These are phyloP conservation scores for Muricea muricata DNA, from an alignment of 92 coral and sea anemone species.

Conservation along the genomic window DNA sequence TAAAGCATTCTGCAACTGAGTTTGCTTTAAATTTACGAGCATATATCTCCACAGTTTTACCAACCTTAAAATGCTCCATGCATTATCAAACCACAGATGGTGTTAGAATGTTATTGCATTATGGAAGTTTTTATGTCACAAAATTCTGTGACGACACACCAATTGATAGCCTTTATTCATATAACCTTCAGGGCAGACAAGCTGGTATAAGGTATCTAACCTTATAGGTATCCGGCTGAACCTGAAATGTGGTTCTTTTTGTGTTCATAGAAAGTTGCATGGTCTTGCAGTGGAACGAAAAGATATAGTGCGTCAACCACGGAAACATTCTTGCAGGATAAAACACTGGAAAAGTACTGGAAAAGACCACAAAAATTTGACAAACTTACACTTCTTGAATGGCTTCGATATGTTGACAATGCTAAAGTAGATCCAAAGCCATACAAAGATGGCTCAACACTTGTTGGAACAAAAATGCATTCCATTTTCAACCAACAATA, in stretches of 20 bases:
- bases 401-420: slow-evolving; percentile 1
- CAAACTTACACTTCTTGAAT: not conserved
- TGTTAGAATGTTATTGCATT: not conserved
- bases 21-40: slow-evolving; percentile 1
- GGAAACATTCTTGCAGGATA: not conserved
- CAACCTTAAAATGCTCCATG: slow-evolving; percentile 16
- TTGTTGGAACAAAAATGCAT: slow-evolving; percentile 18
- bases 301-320: not conserved
- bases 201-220: not conserved
- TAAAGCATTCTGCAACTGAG: too few species aligned
- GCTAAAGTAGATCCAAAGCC: not conserved
- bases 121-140: not conserved
- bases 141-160: not conserved
- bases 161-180: not conserved
- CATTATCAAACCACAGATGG: slow-evolving; percentile 12
- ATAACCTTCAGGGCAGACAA: not conserved
- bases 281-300: not conserved
- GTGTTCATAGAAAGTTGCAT: not conserved
- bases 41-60: slow-evolving; percentile 7
- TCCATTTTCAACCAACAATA: not conserved
- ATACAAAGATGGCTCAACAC: not conserved
- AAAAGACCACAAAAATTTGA: slow-evolving; percentile 10
- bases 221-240: not conserved
- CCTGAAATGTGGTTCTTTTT: slow-evolving; percentile 3
- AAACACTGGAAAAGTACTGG: not conserved